A percentile compares a stretch with the other conserved stretches of the same genome.
phyloP scores from a whole-genome alignment of 1,140 invertebrate genomes.

The Druon quercuslanigerum region DNA sequence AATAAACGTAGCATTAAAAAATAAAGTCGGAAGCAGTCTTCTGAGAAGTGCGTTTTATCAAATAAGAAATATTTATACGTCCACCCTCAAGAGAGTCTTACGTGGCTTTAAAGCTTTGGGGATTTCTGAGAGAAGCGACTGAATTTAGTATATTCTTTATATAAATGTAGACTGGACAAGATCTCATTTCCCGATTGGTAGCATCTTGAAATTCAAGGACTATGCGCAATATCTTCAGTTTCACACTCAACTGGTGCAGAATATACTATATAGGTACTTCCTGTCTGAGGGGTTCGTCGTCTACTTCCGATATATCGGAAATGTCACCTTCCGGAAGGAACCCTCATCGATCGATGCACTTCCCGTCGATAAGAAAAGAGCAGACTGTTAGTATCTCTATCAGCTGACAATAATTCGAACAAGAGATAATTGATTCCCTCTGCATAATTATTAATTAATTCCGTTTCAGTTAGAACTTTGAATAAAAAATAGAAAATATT shows the following conservation, averaged over 20 bases:
- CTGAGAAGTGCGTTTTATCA: not conserved
- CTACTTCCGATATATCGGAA: conserved; percentile 25
- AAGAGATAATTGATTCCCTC: conserved; percentile 1
- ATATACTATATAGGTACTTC: not conserved
- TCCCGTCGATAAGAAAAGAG: not conserved
- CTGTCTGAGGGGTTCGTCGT: not conserved
- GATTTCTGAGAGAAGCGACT: too few relatives aligned
- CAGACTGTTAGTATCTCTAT: not conserved
- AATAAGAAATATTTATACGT: not conserved
- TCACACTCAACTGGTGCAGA: not conserved
- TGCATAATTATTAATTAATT: conserved; percentile 21
- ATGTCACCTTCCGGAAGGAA: conserved; percentile 12
- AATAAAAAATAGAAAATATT: too few relatives aligned
- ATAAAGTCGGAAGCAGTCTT: not conserved
- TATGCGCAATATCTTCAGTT: not conserved
- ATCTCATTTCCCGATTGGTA: not conserved
- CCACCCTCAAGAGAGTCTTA: too few relatives aligned
- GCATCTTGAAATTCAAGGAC: conserved; percentile 3
- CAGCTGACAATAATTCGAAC: not conserved
- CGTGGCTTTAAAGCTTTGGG: too few relatives aligned
- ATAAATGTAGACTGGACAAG: not conserved
- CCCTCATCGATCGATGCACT: not conserved
- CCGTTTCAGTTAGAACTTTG: not conserved
- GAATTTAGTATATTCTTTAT: too few relatives aligned
- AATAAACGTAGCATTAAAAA: not conserved